phyloP scores from a whole-genome alignment of 2,888 invertebrate genomes.

The Poecilus cupreus region DNA sequence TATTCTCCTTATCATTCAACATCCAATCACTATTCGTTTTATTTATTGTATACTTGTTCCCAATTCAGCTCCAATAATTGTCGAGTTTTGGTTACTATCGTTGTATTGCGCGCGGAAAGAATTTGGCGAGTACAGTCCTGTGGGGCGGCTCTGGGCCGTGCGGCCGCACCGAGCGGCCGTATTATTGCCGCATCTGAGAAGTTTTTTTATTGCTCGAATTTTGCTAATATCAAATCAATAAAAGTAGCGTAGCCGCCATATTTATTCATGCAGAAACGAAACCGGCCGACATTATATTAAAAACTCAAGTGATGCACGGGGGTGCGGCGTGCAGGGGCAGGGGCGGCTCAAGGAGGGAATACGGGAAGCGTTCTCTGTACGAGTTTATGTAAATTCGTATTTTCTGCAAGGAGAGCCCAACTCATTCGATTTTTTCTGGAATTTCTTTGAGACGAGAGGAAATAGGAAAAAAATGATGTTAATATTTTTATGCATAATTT shows the following conservation, averaged over 20 bases:
- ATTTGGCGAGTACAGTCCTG: neutral
- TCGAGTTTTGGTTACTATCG: too few relatives aligned
- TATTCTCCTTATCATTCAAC: too few relatives aligned
- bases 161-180: constrained; percentile 10
- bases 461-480: constrained; percentile 43
- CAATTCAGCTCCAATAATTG: too few relatives aligned
- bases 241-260: constrained; percentile 61
- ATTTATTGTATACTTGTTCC: too few relatives aligned
- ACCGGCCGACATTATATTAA: constrained; percentile 56
- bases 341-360: constrained; percentile 3
- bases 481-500: constrained; percentile 48
- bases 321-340: constrained; percentile 13
- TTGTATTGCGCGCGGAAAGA: too few relatives aligned
- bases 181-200: constrained; percentile 58
- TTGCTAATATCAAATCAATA: constrained; percentile 71
- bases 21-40: too few relatives aligned
- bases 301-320: constrained; percentile 56
- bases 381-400: constrained; percentile 55
- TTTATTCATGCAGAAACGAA: constrained; percentile 58
- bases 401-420: constrained; percentile 44
- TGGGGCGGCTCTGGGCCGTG: neutral
- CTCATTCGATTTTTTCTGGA: constrained; percentile 52
- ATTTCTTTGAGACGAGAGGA: constrained; percentile 13
- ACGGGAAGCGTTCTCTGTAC: neutral
- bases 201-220: constrained; percentile 74